These are phyloP conservation scores for Drosophila parthenogenetica DNA, from an alignment of 2,888 invertebrate species.

Conservation along the genomic window DNA sequence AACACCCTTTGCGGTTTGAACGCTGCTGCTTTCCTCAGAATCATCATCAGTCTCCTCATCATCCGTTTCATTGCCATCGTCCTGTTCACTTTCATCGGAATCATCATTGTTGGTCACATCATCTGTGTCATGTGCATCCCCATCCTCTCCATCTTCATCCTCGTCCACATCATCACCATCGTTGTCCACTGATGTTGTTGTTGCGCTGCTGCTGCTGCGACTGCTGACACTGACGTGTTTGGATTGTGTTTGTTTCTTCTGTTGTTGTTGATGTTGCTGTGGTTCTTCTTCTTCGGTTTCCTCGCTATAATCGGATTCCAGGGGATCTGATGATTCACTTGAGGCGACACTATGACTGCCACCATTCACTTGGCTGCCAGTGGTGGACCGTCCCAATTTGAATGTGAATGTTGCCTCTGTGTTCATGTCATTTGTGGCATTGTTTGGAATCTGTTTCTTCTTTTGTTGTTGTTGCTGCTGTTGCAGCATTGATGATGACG, in stretches of 20 bases:
- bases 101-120: slow-evolving; percentile 71
- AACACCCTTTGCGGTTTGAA: slow-evolving; percentile 81
- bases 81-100: slow-evolving; percentile 74
- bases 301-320: slow-evolving; percentile 84
- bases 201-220: slow-evolving; percentile 48
- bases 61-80: slow-evolving; percentile 81
- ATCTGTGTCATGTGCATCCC: slow-evolving; percentile 67
- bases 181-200: slow-evolving; percentile 54
- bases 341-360: slow-evolving; percentile 72
- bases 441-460: slow-evolving; percentile 46
- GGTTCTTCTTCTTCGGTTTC: slow-evolving; percentile 74
- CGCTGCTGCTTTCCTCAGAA: slow-evolving; percentile 85
- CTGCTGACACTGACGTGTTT: slow-evolving; percentile 37
- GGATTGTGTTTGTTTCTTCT: slow-evolving; percentile 33
- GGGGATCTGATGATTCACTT: slow-evolving; percentile 84
- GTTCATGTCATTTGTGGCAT: slow-evolving; percentile 54
- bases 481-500: slow-evolving; percentile 34
- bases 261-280: slow-evolving; percentile 26
- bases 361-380: slow-evolving; percentile 31
- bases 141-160: slow-evolving; percentile 64
- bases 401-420: slow-evolving; percentile 80
- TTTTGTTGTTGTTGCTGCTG: slow-evolving; percentile 24
- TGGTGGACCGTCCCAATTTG: slow-evolving; percentile 64
- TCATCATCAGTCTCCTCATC: slow-evolving; percentile 81
- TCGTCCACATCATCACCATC: slow-evolving; percentile 56